phyloP scores from a whole-genome alignment of 2,113 vertebrate genomes.

The Ictalurus punctatus region DNA sequence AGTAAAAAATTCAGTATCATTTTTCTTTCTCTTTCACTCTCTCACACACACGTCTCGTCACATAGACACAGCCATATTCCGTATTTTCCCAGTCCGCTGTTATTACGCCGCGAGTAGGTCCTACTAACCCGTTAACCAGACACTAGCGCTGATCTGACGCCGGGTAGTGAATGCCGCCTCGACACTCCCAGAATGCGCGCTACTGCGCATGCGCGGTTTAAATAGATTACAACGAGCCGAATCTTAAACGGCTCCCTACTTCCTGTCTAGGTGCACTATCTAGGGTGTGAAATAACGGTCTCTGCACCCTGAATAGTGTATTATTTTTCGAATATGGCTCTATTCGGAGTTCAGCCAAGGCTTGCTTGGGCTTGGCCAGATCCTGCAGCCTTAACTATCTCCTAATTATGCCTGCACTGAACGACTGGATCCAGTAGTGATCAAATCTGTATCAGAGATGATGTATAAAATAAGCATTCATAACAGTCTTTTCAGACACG shows the following conservation, averaged over 20 bases:
- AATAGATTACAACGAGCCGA: conserved; percentile 20
- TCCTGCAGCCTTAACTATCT: conserved; percentile 1
- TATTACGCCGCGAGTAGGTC: conserved; percentile 20
- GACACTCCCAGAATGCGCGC: conserved; percentile 68
- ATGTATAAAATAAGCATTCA: not conserved
- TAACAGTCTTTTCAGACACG: no score
- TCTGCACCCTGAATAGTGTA: not conserved
- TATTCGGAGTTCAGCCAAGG: not conserved
- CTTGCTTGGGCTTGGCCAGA: not conserved
- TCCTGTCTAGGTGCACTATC: not conserved
- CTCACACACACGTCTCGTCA: not conserved
- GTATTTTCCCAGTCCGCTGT: conserved; percentile 9
- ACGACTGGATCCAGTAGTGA: not conserved
- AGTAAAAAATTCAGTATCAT: conserved; percentile 2
- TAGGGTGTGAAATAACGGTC: not conserved
- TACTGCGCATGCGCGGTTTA: conserved; percentile 66
- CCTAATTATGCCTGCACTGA: conserved; percentile 4
- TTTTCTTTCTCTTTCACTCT: not conserved
- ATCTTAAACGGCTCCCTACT: not conserved
- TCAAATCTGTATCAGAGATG: not conserved
- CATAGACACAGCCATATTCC: not conserved
- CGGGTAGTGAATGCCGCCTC: conserved; percentile 53
- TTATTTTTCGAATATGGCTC: not conserved
- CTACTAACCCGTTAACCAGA: conserved; percentile 52
- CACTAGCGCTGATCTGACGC: conserved; percentile 49